Evolutionary conservation across 2,797 vertebrate genomes (phyloP), one percentile per base, ranked within the genome.

Genomic region (Tragopan temminckii): DNA sequence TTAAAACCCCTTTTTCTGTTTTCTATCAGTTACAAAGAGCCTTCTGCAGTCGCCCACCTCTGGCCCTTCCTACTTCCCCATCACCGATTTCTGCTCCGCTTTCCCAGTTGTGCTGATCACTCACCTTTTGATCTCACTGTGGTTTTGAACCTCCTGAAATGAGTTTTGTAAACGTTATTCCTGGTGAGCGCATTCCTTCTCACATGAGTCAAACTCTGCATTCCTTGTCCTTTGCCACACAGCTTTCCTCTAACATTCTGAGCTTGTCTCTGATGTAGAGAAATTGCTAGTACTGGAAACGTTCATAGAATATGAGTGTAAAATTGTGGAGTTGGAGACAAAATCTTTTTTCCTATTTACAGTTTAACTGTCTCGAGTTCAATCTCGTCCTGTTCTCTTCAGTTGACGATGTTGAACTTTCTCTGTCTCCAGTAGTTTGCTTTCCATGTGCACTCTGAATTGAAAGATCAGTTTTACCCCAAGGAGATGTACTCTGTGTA

Each of bases 161-260:
- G 50, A 86, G 57, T 81, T 91, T 48, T 86, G 83, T 85, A 84
- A 95, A 86, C 83, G 94, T 70, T 17, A 63, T 68, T 94, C 75
- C 74, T 29, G 64, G 64, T 16, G 67, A 90, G 78, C 74, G n/a
- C 83, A 38, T 88, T 94, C 89, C 64, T 93, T 45, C 81, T 86
- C 35, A 33, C 68, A 52, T 27, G 83, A 93, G 93, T 91, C 90
- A 93, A 94, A 74, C 85, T 75, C 43, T 50, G 66, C 74, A 38
- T 84, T 90, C 80, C 72, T 84, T 83, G 58, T 79, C 55, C 46
- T 75, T 86, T 91, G 88, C 89, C 76, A 89, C 76, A 5, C 75
- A 95, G 85, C 63, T 71, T 74, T 89, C 80, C 62, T 57, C 38
- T 18, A 21, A 35, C 79, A 81, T 59, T 67, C 69, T 67, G 45